Evolutionary conservation across 2,888 invertebrate species (phyloP), one percentile per base, ranked within the genome.

Genomic region (Zygogramma bicolorata): DNA sequence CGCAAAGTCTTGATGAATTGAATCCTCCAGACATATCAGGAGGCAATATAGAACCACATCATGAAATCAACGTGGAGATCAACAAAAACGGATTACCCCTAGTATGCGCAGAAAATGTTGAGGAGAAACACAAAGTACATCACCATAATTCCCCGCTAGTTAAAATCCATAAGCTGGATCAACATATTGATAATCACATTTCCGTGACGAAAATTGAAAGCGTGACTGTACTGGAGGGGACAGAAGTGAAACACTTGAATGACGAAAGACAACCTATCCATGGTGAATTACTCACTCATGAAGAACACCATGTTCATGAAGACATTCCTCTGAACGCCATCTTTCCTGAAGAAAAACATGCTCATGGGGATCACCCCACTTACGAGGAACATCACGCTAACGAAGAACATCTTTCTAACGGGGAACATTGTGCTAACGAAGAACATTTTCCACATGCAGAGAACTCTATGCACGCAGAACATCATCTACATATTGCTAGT

Each of bases 171-270:
- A 59, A 68, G 10, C n/a, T 53, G 15, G 49, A 70, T 49, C 34
- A 66, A 18, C 4, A 60, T 59, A 60, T 63, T 0, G 29, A 70
- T 25, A 22, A 40, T 7, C 46, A 60, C 3, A 22, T 42, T 18
- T n/a, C 53, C n/a, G 60, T 60, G 7, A 70, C 70, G 27, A 53
- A 18, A 13, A 49, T 70, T n/a, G 65, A 70, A 53, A 65, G n/a
- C n/a, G n/a, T n/a, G n/a, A n/a, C n/a, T n/a, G n/a, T n/a, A n/a
- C n/a, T n/a, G 22, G 20, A n/a, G 2, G n/a, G 46, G n/a, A 3
- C 0, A 4, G 15, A 18, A 15, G 46, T 15, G 15, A 46, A 46
- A 46, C 18, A 6, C 6, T 15, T 15, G 5, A n/a, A n/a, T 7
- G n/a, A 46, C 46, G 46, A 46, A 3, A 46, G 2, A 7, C 7